These are phyloP conservation scores for Melikaiella ostensackeni DNA, from an alignment of 2,888 invertebrate genomes.

Conservation along the genomic window DNA sequence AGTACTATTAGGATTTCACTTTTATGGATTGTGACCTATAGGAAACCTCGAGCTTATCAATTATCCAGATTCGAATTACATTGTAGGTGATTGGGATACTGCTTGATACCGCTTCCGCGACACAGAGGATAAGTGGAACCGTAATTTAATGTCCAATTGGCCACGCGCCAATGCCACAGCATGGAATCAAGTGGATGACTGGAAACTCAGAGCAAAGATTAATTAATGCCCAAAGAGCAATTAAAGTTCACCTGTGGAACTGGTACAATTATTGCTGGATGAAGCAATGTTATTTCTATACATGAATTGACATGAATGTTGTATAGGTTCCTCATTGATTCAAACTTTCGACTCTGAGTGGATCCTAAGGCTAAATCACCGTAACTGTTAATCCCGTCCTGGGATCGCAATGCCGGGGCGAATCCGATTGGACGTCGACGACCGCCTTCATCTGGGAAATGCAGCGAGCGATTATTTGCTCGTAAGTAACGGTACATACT, in stretches of 20 bases:
- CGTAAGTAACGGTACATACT: slow-evolving; percentile 9
- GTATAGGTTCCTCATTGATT: neutral
- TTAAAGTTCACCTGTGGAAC: neutral
- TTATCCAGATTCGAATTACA: neutral
- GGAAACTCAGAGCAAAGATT: neutral
- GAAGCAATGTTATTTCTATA: neutral
- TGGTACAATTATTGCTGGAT: neutral
- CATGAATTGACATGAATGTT: neutral
- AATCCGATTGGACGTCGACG: neutral
- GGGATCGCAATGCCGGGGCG: slow-evolving; percentile 5
- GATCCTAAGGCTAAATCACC: neutral
- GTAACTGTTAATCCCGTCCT: neutral
- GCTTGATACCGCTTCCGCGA: neutral
- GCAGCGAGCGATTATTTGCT: slow-evolving; percentile 2
- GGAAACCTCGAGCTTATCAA: neutral
- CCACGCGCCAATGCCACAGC: neutral
- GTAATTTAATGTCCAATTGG: neutral
- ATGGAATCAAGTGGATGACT: neutral
- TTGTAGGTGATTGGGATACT: neutral
- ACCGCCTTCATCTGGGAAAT: slow-evolving; percentile 10
- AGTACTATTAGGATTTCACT: neutral
- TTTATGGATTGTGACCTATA: neutral
- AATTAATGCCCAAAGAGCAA: neutral
- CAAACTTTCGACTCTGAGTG: neutral
- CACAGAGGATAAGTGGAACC: neutral